Evolutionary conservation across 2,888 invertebrate species (phyloP).

Genomic region (Microctonus brassicae): DNA sequence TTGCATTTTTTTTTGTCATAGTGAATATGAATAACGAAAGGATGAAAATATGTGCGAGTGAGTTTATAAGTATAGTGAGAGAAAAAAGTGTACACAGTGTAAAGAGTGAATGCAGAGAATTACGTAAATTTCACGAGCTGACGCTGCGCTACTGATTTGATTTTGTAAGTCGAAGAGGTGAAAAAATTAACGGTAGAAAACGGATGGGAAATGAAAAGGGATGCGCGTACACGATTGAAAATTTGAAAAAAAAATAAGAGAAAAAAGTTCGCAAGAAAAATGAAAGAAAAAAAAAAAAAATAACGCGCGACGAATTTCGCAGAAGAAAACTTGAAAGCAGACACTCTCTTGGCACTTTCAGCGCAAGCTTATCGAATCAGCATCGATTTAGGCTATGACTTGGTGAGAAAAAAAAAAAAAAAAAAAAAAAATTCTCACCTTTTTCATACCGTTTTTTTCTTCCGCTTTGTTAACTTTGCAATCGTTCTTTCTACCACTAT

Average conservation of each 20-base stretch:
- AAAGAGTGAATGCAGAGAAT: slow-evolving; percentile 14
- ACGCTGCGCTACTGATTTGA: slow-evolving; percentile 23
- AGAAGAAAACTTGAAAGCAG: neutral
- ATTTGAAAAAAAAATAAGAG: neutral
- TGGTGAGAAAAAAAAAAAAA: slow-evolving; percentile 28
- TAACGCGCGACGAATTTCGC: neutral
- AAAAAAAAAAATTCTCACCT: slow-evolving; percentile 14
- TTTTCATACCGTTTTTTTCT: neutral
- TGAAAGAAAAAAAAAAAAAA: neutral
- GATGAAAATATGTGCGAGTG: neutral
- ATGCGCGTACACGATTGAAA: neutral
- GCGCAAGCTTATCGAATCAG: slow-evolving; percentile 48
- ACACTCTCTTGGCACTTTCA: slow-evolving; percentile 28
- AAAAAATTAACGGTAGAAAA: neutral
- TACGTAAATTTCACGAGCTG: slow-evolving; percentile 17
- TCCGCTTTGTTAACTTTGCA: slow-evolving; percentile 24
- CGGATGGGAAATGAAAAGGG: neutral
- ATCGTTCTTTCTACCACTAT: slow-evolving; percentile 16
- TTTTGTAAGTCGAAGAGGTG: slow-evolving; percentile 6
- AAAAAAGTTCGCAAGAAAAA: too few species aligned
- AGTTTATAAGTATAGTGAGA: neutral
- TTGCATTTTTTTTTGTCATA: neutral
- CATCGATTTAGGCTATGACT: slow-evolving; percentile 46
- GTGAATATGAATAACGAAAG: slow-evolving; percentile 19
- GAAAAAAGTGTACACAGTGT: neutral